phyloP scores from a whole-genome alignment of 1,140 invertebrate species.

The Zaprionus capensis region DNA sequence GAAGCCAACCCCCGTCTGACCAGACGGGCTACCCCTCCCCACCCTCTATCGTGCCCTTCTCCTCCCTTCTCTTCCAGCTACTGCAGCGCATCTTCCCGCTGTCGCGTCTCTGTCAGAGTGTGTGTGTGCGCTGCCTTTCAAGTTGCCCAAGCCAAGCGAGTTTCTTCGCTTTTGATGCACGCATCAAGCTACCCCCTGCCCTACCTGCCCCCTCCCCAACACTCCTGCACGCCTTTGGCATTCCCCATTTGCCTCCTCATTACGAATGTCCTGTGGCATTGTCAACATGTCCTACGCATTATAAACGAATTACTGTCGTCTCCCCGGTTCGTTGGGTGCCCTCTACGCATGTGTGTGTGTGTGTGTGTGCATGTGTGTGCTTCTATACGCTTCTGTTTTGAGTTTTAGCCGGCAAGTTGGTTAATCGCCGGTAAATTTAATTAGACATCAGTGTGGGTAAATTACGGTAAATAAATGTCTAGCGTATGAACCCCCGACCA shows the following conservation, averaged over 20 bases:
- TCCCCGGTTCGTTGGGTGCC: conserved; percentile 27
- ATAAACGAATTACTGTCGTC: conserved; percentile 83
- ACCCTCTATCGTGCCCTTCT: neutral
- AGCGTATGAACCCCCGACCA: conserved; percentile 40
- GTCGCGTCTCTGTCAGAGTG: conserved; percentile 70
- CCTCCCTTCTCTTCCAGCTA: neutral
- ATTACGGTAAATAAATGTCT: conserved; percentile 81
- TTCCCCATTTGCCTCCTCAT: conserved; percentile 60
- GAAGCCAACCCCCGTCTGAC: conserved; percentile 71
- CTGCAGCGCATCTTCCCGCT: conserved; percentile 26
- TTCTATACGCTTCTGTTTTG: conserved; percentile 56
- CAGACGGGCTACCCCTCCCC: conserved; percentile 30
- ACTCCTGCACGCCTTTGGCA: neutral
- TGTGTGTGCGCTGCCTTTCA: conserved; percentile 66
- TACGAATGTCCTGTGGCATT: conserved; percentile 83
- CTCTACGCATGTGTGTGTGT: conserved; percentile 12
- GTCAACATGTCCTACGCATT: conserved; percentile 83
- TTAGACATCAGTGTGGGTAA: conserved; percentile 74
- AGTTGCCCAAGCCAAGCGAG: conserved; percentile 66
- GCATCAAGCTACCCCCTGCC: conserved; percentile 10
- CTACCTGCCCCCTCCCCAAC: neutral
- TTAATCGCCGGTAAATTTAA: conserved; percentile 83
- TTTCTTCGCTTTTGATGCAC: conserved; percentile 74
- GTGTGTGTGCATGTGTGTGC: conserved; percentile 13
- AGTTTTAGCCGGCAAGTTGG: conserved; percentile 77